Evolutionary conservation across 23 tunicate species (phyloP).

Genomic region (Ascidia mentula): DNA sequence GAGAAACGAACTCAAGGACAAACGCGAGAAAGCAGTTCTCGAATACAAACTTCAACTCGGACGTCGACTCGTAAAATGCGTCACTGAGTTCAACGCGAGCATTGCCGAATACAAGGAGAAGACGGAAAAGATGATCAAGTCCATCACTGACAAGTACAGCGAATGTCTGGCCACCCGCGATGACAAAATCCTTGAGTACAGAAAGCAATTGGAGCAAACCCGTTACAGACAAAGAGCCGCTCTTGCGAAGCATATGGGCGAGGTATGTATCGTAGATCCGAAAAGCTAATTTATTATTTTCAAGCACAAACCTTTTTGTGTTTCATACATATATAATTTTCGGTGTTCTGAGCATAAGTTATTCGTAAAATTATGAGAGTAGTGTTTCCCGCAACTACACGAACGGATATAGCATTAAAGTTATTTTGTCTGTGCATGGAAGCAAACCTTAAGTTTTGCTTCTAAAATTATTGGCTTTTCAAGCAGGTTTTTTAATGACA

Average conservation of each 20-base stretch:
- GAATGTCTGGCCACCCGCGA: not conserved
- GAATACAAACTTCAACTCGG: not conserved
- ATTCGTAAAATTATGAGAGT: not conserved
- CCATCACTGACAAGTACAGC: not conserved
- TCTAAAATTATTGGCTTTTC: too few species aligned
- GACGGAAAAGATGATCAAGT: not conserved
- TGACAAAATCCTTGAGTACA: slow-evolving; percentile 5
- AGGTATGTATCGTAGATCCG: not conserved
- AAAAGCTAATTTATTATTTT: not conserved
- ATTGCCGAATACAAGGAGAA: not conserved
- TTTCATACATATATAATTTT: too few species aligned
- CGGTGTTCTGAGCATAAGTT: too few species aligned
- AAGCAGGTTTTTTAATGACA: too few species aligned
- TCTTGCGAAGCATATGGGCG: not conserved
- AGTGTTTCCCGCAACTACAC: not conserved
- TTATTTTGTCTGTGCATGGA: too few species aligned
- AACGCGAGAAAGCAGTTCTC: not conserved
- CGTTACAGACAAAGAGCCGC: not conserved
- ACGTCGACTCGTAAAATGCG: not conserved
- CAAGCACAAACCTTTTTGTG: too few species aligned
- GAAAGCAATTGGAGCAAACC: slow-evolving; percentile 2
- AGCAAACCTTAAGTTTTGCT: too few species aligned
- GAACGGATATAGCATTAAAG: too few species aligned
- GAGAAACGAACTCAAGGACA: not conserved
- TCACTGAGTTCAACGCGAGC: not conserved